Evolutionary conservation across 2,888 invertebrate genomes (phyloP).

Genomic region (Pherbina coryleti): DNA sequence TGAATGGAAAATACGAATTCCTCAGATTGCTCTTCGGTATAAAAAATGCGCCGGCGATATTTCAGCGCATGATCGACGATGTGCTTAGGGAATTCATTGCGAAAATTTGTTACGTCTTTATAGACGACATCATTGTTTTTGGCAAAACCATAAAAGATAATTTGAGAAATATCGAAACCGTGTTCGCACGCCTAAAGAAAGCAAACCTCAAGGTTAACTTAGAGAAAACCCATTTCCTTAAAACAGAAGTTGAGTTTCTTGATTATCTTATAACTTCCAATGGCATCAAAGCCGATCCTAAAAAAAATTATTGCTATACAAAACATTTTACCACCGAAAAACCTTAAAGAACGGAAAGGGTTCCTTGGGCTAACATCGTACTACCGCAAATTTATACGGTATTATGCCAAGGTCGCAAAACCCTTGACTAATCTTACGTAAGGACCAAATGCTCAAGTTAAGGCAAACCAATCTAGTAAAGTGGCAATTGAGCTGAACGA

Average conservation of each 20-base stretch:
- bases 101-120: neutral
- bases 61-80: too few relatives aligned
- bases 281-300: neutral
- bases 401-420: too few relatives aligned
- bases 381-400: too few relatives aligned
- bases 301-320: neutral
- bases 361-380: too few relatives aligned
- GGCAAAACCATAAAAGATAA: neutral
- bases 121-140: neutral
- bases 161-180: too few relatives aligned
- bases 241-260: neutral
- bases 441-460: too few relatives aligned
- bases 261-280: neutral
- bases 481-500: too few relatives aligned
- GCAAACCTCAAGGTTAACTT: neutral
- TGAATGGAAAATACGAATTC: neutral
- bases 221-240: neutral
- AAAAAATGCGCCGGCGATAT: too few relatives aligned
- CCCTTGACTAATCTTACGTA: too few relatives aligned
- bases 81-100: neutral
- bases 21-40: neutral
- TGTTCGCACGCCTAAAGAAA: neutral
- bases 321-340: too few relatives aligned
- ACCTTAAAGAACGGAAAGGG: too few relatives aligned
- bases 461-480: too few relatives aligned